phyloP scores from a whole-genome alignment of 1,140 invertebrate species.

The Anoplolepis gracilipes region DNA sequence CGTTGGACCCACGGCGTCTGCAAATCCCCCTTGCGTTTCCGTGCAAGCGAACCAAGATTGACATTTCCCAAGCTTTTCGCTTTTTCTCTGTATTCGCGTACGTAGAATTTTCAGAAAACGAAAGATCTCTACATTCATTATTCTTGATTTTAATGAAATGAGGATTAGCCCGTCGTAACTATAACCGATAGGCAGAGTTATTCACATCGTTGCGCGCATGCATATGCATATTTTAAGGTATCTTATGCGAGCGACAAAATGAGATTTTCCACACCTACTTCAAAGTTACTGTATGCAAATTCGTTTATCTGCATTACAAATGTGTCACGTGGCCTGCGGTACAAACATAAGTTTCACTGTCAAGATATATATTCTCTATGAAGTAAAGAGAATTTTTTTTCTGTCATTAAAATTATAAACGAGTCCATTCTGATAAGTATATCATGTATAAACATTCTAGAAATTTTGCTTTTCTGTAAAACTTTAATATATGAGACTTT shows the following conservation, averaged over 20 bases:
- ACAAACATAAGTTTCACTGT: not conserved
- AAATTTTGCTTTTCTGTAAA: not conserved
- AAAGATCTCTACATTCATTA: conserved; percentile 21
- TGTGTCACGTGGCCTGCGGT: conserved; percentile 18
- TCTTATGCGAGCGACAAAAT: conserved; percentile 27
- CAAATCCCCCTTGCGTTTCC: conserved; percentile 32
- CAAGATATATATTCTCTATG: conserved; percentile 8
- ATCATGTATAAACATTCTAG: not conserved
- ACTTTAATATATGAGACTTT: not conserved
- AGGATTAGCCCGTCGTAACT: not conserved
- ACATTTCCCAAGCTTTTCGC: no score
- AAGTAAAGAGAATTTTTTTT: not conserved
- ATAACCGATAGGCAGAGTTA: conserved; percentile 18
- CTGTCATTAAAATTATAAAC: not conserved
- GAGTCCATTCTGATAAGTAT: not conserved
- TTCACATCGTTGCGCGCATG: conserved; percentile 34
- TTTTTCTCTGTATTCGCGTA: not conserved
- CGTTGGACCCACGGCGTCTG: conserved; percentile 12
- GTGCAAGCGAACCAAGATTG: not conserved
- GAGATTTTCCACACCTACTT: conserved; percentile 31
- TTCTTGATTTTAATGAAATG: conserved; percentile 17
- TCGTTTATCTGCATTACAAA: conserved; percentile 54
- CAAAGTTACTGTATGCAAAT: conserved; percentile 48
- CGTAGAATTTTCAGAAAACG: not conserved
- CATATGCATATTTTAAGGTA: conserved; percentile 56